Evolutionary conservation across 2,888 invertebrate species (phyloP).

Genomic region (Drosophila anceps): DNA sequence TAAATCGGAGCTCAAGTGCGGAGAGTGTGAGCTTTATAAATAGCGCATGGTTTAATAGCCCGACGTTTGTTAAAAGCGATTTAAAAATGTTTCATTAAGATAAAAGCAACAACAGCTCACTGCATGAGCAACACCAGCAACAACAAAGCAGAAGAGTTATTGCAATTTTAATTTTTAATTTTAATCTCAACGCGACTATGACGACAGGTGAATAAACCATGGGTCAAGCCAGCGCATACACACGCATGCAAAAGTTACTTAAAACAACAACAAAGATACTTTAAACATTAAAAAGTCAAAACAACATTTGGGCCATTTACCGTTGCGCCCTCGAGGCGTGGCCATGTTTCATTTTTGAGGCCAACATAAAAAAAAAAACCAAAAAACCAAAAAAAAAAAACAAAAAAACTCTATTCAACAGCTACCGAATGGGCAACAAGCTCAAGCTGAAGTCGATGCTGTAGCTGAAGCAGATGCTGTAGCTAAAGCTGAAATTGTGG

Average conservation of each 20-base stretch:
- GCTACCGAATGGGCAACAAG: slow-evolving; percentile 45
- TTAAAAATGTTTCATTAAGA: slow-evolving; percentile 80
- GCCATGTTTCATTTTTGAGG: slow-evolving; percentile 77
- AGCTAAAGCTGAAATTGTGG: slow-evolving; percentile 29
- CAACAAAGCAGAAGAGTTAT: slow-evolving; percentile 59
- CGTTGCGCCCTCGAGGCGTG: slow-evolving; percentile 79
- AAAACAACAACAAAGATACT: slow-evolving; percentile 17
- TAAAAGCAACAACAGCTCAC: slow-evolving; percentile 51
- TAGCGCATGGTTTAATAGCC: slow-evolving; percentile 69
- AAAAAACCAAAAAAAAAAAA: slow-evolving; percentile 22
- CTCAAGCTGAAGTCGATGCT: slow-evolving; percentile 13
- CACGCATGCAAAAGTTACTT: not conserved
- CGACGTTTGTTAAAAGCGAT: slow-evolving; percentile 71
- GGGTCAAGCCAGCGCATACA: slow-evolving; percentile 45
- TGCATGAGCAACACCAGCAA: slow-evolving; percentile 27
- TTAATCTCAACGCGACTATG: slow-evolving; percentile 62
- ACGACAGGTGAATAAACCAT: slow-evolving; percentile 79
- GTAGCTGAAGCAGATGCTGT: slow-evolving; percentile 27
- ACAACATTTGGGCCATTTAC: slow-evolving; percentile 70
- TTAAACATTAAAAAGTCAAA: slow-evolving; percentile 19
- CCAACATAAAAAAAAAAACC: slow-evolving; percentile 48
- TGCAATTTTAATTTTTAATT: slow-evolving; percentile 77
- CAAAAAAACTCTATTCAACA: slow-evolving; percentile 1
- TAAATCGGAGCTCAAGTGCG: slow-evolving; percentile 70
- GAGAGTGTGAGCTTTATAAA: slow-evolving; percentile 74